Conservation (phyloP, 2,888 invertebrate species). For the Patella caerulea region DNA sequence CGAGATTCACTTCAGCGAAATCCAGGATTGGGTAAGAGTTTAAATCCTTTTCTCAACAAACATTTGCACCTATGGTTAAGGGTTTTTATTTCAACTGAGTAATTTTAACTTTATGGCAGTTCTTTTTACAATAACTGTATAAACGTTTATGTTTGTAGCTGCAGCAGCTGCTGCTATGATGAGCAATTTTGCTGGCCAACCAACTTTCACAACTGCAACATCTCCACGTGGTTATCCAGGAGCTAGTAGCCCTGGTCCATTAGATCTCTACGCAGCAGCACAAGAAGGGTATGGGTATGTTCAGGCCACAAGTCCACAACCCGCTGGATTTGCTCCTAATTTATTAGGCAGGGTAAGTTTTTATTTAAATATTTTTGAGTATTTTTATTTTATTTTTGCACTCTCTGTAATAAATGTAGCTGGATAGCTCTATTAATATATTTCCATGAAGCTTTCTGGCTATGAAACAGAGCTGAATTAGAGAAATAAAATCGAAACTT, state of each 20-base stretch:
- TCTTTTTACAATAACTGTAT: no score
- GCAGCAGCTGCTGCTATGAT: conserved; percentile 80
- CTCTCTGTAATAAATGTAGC: no score
- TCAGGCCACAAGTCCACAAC: conserved; percentile 96
- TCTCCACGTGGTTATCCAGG: conserved; percentile 83
- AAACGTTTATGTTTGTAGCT: neutral
- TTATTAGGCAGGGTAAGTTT: neutral
- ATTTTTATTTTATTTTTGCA: no score
- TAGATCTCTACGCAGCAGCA: conserved; percentile 92
- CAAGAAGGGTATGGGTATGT: conserved; percentile 85
- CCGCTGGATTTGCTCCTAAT: conserved; percentile 66
- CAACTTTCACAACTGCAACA: conserved; percentile 73
- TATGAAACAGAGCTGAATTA: no score
- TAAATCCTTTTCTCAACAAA: neutral
- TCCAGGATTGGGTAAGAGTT: conserved; percentile 31
- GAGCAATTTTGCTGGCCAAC: conserved; percentile 84
- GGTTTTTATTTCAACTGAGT: no score
- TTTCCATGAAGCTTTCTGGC: no score
- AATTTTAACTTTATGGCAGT: no score
- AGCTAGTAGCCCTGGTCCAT: conserved; percentile 92
- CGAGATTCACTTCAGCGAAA: conserved; percentile 49
- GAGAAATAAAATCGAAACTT: no score
- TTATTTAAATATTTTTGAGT: neutral
- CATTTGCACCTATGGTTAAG: no score
- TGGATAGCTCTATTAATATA: no score